Evolutionary conservation across 1,140 invertebrate species (phyloP).

Genomic region (Euura lappo): DNA sequence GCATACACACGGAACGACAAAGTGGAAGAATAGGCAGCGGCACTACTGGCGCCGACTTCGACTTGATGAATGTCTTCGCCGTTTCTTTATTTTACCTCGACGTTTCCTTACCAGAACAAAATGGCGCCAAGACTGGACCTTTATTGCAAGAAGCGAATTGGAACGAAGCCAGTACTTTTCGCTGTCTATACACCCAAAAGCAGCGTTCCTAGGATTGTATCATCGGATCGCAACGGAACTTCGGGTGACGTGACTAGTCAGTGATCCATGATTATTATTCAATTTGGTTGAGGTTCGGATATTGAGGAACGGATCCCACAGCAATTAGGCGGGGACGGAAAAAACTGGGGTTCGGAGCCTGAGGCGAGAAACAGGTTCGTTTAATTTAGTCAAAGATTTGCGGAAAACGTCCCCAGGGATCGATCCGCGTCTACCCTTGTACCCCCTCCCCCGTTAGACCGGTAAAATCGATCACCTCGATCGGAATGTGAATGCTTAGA

Average conservation of each 20-base stretch:
- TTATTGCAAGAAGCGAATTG: neutral
- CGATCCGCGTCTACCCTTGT: neutral
- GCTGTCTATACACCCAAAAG: neutral
- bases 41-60: neutral
- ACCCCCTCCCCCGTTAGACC: neutral
- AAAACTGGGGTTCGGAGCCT: no score
- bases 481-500: constrained; percentile 40
- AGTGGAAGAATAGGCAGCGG: neutral
- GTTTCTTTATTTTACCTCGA: neutral
- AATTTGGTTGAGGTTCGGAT: no score
- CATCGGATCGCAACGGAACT: no score
- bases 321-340: no score
- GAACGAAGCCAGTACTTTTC: neutral
- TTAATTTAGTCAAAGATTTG: no score
- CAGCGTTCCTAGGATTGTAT: no score
- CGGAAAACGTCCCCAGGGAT: neutral
- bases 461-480: constrained; percentile 27
- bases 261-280: no score
- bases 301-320: no score
- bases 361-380: no score
- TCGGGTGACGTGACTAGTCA: no score
- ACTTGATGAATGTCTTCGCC: neutral
- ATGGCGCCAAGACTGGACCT: neutral
- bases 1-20: neutral
- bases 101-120: neutral